These are phyloP conservation scores for Eptesicus fuscus DNA, from an alignment of 2,113 vertebrate genomes.

Conservation along the genomic window DNA sequence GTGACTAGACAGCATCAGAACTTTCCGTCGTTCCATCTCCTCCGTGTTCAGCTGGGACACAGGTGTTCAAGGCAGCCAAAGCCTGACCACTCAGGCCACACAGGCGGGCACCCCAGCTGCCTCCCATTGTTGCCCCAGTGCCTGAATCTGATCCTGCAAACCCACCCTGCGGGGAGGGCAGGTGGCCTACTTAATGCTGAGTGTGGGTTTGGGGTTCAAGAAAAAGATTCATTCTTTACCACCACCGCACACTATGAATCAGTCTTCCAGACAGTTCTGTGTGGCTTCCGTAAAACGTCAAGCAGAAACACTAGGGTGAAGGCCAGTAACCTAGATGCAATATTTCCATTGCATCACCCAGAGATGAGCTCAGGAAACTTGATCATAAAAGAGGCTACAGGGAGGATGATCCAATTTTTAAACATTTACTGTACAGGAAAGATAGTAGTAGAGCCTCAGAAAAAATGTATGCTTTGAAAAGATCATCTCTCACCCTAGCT, in stretches of 20 bases:
- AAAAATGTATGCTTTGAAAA: background rate
- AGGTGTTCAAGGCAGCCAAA: background rate
- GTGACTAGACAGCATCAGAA: background rate
- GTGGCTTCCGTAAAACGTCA: background rate
- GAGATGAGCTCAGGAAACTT: background rate
- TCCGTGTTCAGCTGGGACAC: background rate
- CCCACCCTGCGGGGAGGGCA: background rate
- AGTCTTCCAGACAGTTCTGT: background rate
- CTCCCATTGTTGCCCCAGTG: no score
- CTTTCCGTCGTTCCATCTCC: background rate
- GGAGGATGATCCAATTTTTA: background rate
- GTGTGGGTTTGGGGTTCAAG: background rate
- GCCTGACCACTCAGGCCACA: no score
- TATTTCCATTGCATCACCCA: background rate
- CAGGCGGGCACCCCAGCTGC: accelerated
- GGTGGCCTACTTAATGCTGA: background rate
- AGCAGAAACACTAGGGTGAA: background rate
- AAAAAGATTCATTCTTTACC: background rate
- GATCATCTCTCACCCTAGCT: background rate
- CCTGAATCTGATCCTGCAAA: background rate
- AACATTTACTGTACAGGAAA: background rate
- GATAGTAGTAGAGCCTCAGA: background rate
- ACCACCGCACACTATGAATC: background rate
- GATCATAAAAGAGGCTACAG: background rate
- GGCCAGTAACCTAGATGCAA: accelerated